Evolutionary conservation across 64 coral and sea anemone genomes (phyloP), one percentile per base, ranked within the genome.

Genomic region (Stylophora pistillata): DNA sequence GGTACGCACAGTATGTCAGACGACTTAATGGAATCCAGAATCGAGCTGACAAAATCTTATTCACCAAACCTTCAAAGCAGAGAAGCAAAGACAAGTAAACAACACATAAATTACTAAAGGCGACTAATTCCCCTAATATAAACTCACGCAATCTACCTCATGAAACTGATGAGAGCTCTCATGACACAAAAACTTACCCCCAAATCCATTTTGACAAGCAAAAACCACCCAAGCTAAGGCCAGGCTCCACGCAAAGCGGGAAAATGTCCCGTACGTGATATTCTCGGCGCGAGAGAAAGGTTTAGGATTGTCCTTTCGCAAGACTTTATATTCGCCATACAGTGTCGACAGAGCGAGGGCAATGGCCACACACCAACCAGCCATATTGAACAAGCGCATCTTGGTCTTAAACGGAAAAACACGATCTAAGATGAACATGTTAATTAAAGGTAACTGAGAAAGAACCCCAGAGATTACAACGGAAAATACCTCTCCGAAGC

Each of bases 11-110:
- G 62, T 94, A 94, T 16, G 92, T 94, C 26, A 94, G 56, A 34
- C 92, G 86, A 27, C 92, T 89, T 21, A 94, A 76, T 56, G 92
- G 92, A 32, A 89, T 94, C 92, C 92, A 94, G 81, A 94, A 94
- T 16, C 72, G 88, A 85, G 88, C 92, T 15, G 92, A 94, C 9
- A 94, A 41, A 13, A 94, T 73, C 25, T 54, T 90, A 70, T 94
- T 61, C 14, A 94, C 92, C 20, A 94, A 60, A 53, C 92, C 92
- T 94, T 28, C 15, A 93, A 72, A 80, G 12, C 18, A 47, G 55
- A 72, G 55, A 60, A 37, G 9, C 11, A 85, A 56, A 26, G 23
- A 68, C 23, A 68, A 68, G 64, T 68, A 5, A 68, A 10, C 25
- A 60, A 15, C 17, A 60, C 4, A 13, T 60, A 12, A 12, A 15